These are phyloP conservation scores for Ammospiza caudacuta DNA, from an alignment of 2,113 vertebrate genomes.

Conservation along the genomic window DNA sequence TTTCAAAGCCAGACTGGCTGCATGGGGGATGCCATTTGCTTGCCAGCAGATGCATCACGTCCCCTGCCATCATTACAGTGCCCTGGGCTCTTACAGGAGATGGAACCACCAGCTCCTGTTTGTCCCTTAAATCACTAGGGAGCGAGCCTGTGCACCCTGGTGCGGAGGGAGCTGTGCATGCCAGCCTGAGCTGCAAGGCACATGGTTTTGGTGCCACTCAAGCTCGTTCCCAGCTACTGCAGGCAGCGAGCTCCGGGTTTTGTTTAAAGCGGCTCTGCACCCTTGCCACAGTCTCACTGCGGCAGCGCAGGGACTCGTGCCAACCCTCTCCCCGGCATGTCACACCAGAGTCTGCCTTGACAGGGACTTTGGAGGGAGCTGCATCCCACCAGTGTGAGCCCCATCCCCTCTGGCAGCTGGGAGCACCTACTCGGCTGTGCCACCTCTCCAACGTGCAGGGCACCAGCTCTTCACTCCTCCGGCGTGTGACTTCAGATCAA, in stretches of 20 bases:
- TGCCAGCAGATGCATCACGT: not conserved
- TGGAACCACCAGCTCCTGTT: not conserved
- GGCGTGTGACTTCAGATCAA: not conserved
- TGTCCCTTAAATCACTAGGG: not conserved
- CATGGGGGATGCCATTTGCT: not conserved
- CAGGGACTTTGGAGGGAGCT: not conserved
- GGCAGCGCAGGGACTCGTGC: rapidly evolving
- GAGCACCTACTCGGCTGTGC: not conserved
- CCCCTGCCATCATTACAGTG: not conserved
- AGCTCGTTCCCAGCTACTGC: not conserved
- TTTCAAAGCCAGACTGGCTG: not conserved
- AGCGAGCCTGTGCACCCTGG: rapidly evolving
- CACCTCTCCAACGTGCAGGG: not conserved
- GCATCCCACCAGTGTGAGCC: rapidly evolving
- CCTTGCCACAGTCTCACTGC: not conserved
- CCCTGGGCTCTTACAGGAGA: not conserved
- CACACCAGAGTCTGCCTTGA: not conserved
- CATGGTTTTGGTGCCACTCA: not conserved
- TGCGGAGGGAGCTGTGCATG: not conserved
- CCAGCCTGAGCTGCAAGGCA: not conserved
- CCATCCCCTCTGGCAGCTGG: not conserved
- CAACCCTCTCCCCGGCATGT: not conserved
- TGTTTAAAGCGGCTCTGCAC: not conserved
- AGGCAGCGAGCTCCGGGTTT: not conserved
- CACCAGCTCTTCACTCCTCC: not conserved